These are phyloP conservation scores for Quadriops clusia DNA, from an alignment of 2,888 invertebrate species.

Conservation along the genomic window DNA sequence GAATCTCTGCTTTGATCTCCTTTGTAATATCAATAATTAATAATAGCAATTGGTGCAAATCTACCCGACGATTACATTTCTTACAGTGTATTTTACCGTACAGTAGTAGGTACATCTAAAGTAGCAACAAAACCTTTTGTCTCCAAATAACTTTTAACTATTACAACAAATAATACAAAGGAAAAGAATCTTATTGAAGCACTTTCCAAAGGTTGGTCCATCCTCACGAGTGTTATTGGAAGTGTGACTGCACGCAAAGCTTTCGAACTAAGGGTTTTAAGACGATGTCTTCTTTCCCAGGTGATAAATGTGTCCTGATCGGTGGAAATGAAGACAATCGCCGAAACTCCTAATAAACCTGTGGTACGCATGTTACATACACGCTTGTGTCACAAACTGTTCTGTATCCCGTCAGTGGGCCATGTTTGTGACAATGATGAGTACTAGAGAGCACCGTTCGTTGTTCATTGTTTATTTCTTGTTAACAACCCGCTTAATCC, in stretches of 20 bases:
- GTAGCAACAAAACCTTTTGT: slow-evolving; percentile 7
- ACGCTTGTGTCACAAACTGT: slow-evolving; percentile 21
- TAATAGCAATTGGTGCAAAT: no score
- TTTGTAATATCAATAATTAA: no score
- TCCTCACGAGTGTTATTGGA: no score
- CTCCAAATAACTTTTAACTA: no score
- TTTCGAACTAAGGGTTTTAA: slow-evolving; percentile 24
- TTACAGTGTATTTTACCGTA: no score
- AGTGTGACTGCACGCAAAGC: slow-evolving; percentile 2
- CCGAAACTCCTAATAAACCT: slow-evolving; percentile 26
- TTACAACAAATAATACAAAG: no score
- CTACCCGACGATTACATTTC: no score
- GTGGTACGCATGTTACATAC: slow-evolving; percentile 41
- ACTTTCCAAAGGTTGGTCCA: no score
- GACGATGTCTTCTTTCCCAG: slow-evolving; percentile 53
- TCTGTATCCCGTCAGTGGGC: no score
- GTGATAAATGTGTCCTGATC: slow-evolving; percentile 73
- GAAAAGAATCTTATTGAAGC: no score
- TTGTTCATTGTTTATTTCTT: slow-evolving; percentile 7
- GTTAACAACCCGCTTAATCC: slow-evolving; percentile 5
- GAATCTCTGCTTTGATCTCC: no score
- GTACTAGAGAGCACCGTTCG: slow-evolving; percentile 6
- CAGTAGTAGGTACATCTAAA: slow-evolving; percentile 6
- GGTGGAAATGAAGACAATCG: slow-evolving; percentile 56
- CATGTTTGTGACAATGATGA: no score